Evolutionary conservation across 2,797 vertebrate genomes (phyloP).

Genomic region (Morelia viridis): DNA sequence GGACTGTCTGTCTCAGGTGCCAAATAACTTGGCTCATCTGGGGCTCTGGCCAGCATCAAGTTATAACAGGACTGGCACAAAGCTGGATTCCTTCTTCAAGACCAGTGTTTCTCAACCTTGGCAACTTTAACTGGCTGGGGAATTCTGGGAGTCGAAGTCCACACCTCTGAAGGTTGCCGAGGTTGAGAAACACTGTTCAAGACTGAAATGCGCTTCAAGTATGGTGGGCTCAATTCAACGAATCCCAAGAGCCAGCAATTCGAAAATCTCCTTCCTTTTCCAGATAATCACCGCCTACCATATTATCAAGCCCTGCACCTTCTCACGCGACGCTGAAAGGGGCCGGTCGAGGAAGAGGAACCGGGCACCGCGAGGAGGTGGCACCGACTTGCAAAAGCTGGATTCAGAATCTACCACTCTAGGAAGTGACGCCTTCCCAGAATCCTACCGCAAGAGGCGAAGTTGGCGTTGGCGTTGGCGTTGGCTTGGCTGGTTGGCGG

Average conservation of each 20-base stretch:
- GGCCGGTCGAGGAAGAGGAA: not conserved
- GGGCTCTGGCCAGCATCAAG: not conserved
- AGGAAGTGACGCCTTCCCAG: slow-evolving; percentile 85
- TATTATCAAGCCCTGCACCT: not conserved
- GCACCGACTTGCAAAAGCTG: slow-evolving; percentile 45
- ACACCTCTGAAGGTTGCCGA: no score
- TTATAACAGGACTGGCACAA: not conserved
- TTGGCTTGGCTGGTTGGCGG: not conserved
- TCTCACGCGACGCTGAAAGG: not conserved
- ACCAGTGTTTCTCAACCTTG: no score
- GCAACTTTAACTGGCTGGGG: no score
- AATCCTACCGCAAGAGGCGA: slow-evolving; percentile 72
- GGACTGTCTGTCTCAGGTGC: not conserved
- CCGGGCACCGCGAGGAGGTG: not conserved
- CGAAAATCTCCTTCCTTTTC: not conserved
- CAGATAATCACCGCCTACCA: not conserved
- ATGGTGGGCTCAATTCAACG: not conserved
- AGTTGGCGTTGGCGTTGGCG: slow-evolving; percentile 73
- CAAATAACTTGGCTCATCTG: not conserved
- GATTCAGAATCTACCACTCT: slow-evolving; percentile 58
- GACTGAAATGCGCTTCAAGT: not conserved
- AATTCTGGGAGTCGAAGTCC: no score
- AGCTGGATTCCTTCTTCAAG: not conserved
- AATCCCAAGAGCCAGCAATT: not conserved
- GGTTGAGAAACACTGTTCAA: not conserved